Conservation (phyloP, 2,888 invertebrate genomes). For the Volucella bombylans region DNA sequence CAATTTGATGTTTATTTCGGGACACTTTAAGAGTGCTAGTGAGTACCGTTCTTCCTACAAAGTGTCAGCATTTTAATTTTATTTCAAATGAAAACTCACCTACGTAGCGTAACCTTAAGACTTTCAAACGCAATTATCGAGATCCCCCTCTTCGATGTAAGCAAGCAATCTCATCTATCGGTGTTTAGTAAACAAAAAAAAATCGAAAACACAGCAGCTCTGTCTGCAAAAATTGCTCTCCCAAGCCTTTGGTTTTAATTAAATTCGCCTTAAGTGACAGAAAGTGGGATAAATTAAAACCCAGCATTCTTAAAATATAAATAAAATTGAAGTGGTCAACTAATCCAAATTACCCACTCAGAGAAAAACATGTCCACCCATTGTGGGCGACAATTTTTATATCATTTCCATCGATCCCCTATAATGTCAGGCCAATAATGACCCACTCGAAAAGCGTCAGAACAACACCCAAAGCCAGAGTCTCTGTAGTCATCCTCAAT, state of each 20-base stretch:
- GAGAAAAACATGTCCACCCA: slow-evolving; percentile 8
- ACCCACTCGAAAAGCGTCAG: slow-evolving; percentile 54
- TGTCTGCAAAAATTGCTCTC: slow-evolving; percentile 21
- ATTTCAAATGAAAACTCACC: too few relatives aligned
- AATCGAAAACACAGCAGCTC: not conserved
- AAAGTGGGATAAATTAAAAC: not conserved
- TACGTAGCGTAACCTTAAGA: too few relatives aligned
- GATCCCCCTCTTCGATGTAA: too few relatives aligned
- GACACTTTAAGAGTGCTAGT: too few relatives aligned
- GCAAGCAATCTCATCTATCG: too few relatives aligned
- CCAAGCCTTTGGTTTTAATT: slow-evolving; percentile 34
- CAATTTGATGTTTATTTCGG: too few relatives aligned
- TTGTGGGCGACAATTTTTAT: slow-evolving; percentile 21
- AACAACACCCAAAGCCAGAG: slow-evolving; percentile 14
- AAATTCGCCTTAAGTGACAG: slow-evolving; percentile 10
- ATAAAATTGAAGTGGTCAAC: slow-evolving; percentile 50
- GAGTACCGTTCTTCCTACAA: too few relatives aligned
- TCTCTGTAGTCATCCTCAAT: not conserved
- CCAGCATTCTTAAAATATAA: slow-evolving; percentile 7
- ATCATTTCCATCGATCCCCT: slow-evolving; percentile 44
- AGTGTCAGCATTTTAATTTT: too few relatives aligned
- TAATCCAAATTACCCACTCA: slow-evolving; percentile 49
- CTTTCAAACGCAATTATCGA: too few relatives aligned
- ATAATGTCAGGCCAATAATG: slow-evolving; percentile 39
- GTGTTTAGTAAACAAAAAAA: not conserved